Evolutionary conservation across 2,797 vertebrate genomes (phyloP), one percentile per base, ranked within the genome.

Genomic region (Muscicapa comitata): DNA sequence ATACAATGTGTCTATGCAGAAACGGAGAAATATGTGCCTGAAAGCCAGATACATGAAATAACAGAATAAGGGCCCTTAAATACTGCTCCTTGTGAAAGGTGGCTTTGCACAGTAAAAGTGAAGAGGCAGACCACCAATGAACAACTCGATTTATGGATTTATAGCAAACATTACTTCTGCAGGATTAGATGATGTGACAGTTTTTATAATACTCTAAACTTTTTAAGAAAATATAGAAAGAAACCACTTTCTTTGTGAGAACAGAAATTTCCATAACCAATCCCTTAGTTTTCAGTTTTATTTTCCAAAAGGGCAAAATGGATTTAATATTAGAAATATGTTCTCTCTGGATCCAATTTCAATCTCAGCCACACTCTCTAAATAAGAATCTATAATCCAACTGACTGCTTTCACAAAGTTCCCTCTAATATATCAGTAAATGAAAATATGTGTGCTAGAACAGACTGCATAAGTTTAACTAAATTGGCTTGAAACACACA

Each of bases 241-340:
- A 67, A 83, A 86, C 59, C 38, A 31, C 48, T 79, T 90, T 12
- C 91, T 79, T 70, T 57, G n/a, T 37, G 42, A 87, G 77, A 92
- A 94, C 57, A 82, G 71, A 87, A 85, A 88, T 85, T 95, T 95
- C 81, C 71, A 78, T 74, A 77, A 78, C 31, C 81, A 83, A 11
- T 51, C 33, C 35, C 38, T 88, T 78, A 33, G 9, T 68, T 67
- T 89, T 94, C 21, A 76, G 48, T 82, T 92, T 87, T 90, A 76
- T 84, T 95, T 93, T 89, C 63, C 86, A 82, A 23, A 79, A 54
- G n/a, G 23, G 50, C 38, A 79, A 93, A 95, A 91, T 92, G 86
- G 55, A 91, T 87, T 95, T 95, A 88, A 89, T 96, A 93, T 89
- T 92, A 87, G 86, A 93, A 95, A 89, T 96, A 92, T 79, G 77